phyloP scores from a whole-genome alignment of 2,888 invertebrate species.

The Liposcelis brunnea region DNA sequence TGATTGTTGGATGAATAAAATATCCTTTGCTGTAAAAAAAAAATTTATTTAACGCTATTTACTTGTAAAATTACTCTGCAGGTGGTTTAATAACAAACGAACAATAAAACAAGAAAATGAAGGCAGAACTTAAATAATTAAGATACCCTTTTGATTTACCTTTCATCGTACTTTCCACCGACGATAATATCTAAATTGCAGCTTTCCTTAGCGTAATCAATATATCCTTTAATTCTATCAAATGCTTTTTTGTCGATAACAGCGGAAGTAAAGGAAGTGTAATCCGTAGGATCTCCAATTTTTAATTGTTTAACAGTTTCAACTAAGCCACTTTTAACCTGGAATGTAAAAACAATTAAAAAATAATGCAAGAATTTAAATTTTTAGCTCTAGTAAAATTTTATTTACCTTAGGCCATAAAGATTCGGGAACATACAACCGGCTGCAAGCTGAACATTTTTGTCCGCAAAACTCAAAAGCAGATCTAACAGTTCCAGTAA shows the following conservation, averaged over 20 bases:
- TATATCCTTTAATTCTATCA: conserved; percentile 70
- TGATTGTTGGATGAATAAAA: conserved; percentile 88
- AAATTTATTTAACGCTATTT: background rate
- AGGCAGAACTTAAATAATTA: background rate
- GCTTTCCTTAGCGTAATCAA: conserved; percentile 68
- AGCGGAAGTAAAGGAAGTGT: conserved; percentile 72
- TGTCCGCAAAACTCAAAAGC: conserved; percentile 96
- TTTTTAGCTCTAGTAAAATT: background rate
- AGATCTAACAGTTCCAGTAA: conserved; percentile 69
- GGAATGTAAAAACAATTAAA: conserved; percentile 17
- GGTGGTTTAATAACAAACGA: background rate
- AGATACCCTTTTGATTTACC: conserved; percentile 28
- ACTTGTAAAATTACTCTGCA: background rate
- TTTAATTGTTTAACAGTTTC: conserved; percentile 54
- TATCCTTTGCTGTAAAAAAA: conserved; percentile 49
- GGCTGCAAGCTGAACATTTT: conserved; percentile 97
- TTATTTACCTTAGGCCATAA: conserved; percentile 49
- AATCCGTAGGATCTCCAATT: conserved; percentile 71
- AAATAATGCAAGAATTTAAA: background rate
- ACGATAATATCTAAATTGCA: conserved; percentile 58
- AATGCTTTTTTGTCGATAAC: conserved; percentile 94
- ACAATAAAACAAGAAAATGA: conserved; percentile 9
- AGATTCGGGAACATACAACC: conserved; percentile 87
- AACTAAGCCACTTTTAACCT: conserved; percentile 55
- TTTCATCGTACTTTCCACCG: conserved; percentile 76